A percentile compares a stretch with the other conserved stretches of the same genome.
Evolutionary conservation across 2,888 invertebrate species (phyloP).

Genomic region (Spilarctia lutea): DNA sequence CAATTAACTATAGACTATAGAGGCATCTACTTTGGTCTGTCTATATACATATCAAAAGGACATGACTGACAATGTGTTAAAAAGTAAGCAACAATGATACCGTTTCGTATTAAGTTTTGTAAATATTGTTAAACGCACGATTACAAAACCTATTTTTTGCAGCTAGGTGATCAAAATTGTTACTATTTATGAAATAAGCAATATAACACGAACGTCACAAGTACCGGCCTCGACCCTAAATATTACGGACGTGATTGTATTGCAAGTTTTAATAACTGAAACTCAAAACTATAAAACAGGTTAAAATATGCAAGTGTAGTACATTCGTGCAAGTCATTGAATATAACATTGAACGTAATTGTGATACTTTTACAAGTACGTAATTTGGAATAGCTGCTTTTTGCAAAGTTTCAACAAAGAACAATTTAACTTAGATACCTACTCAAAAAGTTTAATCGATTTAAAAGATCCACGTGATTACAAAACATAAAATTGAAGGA

Average conservation of each 20-base stretch:
- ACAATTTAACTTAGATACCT: too few species aligned
- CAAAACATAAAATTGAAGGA: neutral
- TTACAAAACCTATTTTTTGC: slow-evolving; percentile 1
- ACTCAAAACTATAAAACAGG: slow-evolving; percentile 10
- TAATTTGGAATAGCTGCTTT: neutral
- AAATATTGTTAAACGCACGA: neutral
- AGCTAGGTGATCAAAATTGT: neutral
- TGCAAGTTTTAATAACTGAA: slow-evolving; percentile 26
- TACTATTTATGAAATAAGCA: slow-evolving; percentile 18
- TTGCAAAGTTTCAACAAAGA: neutral
- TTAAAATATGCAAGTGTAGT: slow-evolving; percentile 1
- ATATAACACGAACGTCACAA: slow-evolving; percentile 22
- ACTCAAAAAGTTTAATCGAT: neutral
- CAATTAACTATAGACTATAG: neutral
- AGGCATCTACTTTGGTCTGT: neutral
- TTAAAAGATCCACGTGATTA: neutral
- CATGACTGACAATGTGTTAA: neutral
- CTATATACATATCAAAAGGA: neutral
- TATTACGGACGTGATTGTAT: slow-evolving; percentile 33
- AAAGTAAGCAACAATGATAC: neutral
- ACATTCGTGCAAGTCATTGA: neutral
- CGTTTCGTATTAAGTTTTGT: neutral
- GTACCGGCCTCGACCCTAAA: slow-evolving; percentile 36
- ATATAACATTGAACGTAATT: neutral
- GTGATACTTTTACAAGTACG: neutral